Conservation (phyloP, 2,113 vertebrate species). For the Loxodonta africana region DNA sequence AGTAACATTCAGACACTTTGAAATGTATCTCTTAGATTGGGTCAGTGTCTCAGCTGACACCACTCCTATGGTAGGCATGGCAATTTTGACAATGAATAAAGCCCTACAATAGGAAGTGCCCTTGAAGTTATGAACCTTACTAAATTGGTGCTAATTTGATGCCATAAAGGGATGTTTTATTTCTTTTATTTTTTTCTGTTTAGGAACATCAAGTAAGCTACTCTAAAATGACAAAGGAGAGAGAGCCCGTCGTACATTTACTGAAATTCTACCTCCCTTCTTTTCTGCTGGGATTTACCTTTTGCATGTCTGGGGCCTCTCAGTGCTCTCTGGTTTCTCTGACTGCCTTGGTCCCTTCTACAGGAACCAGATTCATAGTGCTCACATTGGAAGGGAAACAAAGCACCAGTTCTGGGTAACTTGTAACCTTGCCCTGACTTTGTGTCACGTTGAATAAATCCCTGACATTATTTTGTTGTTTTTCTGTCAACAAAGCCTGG, state of each 20-base stretch:
- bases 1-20: background rate
- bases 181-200: background rate
- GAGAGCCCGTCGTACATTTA: background rate
- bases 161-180: background rate
- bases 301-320: background rate
- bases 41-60: background rate
- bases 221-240: background rate
- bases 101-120: background rate
- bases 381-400: background rate
- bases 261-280: background rate
- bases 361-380: background rate
- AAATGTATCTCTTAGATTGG: background rate
- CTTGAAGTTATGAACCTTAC: background rate
- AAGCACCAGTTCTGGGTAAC: background rate
- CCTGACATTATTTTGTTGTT: background rate
- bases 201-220: background rate
- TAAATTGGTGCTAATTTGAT: background rate
- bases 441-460: rapidly evolving
- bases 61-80: background rate
- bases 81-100: background rate
- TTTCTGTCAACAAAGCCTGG: background rate
- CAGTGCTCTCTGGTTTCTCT: background rate
- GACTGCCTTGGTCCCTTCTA: background rate
- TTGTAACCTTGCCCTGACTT: no score
- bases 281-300: background rate